Evolutionary conservation across 2,113 vertebrate genomes (phyloP).

Genomic region (Oenanthe oenanthe): DNA sequence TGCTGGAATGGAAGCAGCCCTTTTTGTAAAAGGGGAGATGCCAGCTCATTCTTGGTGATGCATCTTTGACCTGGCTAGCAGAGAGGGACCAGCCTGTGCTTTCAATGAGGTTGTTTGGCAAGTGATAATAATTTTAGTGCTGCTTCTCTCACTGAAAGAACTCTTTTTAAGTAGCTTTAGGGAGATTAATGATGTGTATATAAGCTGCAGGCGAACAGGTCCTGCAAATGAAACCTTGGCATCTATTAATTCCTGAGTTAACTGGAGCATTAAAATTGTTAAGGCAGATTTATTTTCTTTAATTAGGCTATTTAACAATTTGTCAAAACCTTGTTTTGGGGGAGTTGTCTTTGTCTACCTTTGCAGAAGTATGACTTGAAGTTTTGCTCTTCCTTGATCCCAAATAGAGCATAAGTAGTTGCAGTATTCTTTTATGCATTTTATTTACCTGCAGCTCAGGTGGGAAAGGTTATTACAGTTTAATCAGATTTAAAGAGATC

Average conservation of each 20-base stretch:
- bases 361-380: background rate
- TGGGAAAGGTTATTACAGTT: background rate
- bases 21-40: background rate
- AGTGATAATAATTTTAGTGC: background rate
- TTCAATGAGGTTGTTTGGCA: background rate
- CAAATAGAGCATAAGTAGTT: background rate
- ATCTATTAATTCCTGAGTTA: background rate
- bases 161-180: background rate
- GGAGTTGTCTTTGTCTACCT: background rate
- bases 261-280: background rate
- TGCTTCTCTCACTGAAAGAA: background rate
- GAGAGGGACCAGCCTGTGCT: background rate
- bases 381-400: background rate
- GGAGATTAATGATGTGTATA: background rate
- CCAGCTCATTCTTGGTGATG: background rate
- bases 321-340: background rate
- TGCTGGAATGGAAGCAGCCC: slow-evolving; percentile 15
- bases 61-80: background rate
- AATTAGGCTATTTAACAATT: background rate
- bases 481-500: background rate
- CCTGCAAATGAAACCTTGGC: background rate
- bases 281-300: background rate
- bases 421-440: background rate
- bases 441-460: background rate
- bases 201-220: background rate